Evolutionary conservation across 2,888 invertebrate species (phyloP).

Genomic region (Xestia ashworthii): DNA sequence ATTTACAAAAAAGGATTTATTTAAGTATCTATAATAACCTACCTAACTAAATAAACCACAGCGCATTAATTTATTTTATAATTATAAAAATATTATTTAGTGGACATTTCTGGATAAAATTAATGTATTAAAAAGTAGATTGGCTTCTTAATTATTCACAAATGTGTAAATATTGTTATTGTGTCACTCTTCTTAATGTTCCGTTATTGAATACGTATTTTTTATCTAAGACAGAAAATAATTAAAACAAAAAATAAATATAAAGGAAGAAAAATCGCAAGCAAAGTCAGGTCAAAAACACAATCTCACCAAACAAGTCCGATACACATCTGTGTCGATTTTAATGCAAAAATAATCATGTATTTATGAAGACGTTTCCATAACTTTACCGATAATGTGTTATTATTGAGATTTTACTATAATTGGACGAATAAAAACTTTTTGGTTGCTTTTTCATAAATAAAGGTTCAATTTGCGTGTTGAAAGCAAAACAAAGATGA

Average conservation of each 20-base stretch:
- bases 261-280: not conserved
- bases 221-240: not conserved
- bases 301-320: slow-evolving; percentile 26
- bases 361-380: slow-evolving; percentile 64
- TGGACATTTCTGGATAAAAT: not conserved
- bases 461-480: slow-evolving; percentile 9
- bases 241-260: not conserved
- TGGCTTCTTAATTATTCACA: not conserved
- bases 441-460: slow-evolving; percentile 38
- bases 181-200: not conserved
- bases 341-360: slow-evolving; percentile 63
- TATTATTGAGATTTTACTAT: slow-evolving; percentile 63
- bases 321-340: slow-evolving; percentile 45
- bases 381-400: slow-evolving; percentile 63
- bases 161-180: not conserved
- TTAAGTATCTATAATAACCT: not conserved
- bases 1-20: too few relatives aligned
- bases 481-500: slow-evolving; percentile 22
- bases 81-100: not conserved
- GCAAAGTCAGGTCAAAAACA: slow-evolving; percentile 18
- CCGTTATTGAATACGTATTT: not conserved
- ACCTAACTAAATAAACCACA: too few relatives aligned
- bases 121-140: not conserved
- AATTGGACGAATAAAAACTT: slow-evolving; percentile 54
- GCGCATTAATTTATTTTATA: not conserved